Conservation (phyloP, 2,113 vertebrate genomes). For the Crypturellus undulatus region DNA sequence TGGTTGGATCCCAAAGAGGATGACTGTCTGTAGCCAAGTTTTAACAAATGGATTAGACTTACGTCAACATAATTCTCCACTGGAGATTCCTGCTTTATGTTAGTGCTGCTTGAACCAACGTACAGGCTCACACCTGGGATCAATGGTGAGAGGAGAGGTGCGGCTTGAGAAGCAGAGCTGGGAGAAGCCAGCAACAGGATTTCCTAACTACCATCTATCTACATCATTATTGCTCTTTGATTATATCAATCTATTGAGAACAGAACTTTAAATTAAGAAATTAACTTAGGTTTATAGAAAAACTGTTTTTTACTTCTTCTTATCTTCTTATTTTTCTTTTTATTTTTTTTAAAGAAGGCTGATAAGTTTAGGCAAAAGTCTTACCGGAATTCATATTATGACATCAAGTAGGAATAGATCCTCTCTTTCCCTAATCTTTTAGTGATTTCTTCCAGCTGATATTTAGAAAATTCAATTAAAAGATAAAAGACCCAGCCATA, state of each 20-base stretch:
- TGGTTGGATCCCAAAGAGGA: neutral
- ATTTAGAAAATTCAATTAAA: neutral
- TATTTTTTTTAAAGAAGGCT: neutral
- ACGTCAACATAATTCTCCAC: neutral
- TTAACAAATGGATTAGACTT: neutral
- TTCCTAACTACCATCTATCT: neutral
- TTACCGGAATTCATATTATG: neutral
- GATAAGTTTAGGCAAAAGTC: neutral
- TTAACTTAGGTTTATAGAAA: neutral
- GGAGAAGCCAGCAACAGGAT: neutral
- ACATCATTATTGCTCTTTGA: neutral
- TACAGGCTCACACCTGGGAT: no score
- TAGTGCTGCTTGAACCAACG: neutral
- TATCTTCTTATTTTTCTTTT: no score
- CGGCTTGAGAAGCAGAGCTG: neutral
- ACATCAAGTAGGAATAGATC: neutral
- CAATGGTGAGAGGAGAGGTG: neutral
- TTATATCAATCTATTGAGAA: no score
- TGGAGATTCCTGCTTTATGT: neutral
- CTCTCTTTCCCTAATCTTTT: neutral
- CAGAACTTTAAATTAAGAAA: neutral
- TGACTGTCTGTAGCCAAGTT: neutral
- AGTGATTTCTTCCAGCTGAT: neutral
- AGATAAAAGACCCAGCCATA: neutral
- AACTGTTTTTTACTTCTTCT: neutral